A percentile compares a stretch with the other conserved stretches of the same genome.
These are phyloP conservation scores for Andrena dorsata DNA, from an alignment of 2,888 invertebrate genomes.

Conservation along the genomic window DNA sequence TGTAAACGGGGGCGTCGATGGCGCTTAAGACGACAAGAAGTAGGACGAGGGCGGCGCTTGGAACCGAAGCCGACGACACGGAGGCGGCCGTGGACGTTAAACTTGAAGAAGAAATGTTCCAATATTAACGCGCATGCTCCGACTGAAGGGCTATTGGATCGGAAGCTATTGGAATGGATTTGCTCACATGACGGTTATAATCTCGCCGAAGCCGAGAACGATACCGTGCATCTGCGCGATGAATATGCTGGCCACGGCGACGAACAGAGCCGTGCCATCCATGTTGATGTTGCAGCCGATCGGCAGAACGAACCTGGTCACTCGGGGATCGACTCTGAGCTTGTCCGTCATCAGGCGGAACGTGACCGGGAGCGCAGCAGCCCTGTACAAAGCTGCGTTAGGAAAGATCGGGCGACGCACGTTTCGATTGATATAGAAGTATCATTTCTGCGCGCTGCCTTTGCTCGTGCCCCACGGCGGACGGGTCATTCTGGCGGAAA, in stretches of 20 bases:
- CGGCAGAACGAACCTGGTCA: constrained; percentile 95
- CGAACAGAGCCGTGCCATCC: constrained; percentile 96
- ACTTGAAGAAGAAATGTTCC: constrained; percentile 83
- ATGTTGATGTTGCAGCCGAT: constrained; percentile 97
- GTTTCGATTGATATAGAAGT: constrained; percentile 38
- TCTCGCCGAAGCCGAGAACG: constrained; percentile 91
- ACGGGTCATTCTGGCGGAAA: constrained; percentile 76
- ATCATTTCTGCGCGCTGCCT: constrained; percentile 53
- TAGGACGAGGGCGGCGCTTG: constrained; percentile 93
- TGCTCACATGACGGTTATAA: constrained; percentile 94
- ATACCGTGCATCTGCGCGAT: constrained; percentile 95
- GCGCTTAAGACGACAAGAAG: constrained; percentile 93
- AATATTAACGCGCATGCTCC: neutral
- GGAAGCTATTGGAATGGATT: no score
- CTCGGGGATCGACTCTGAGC: constrained; percentile 91
- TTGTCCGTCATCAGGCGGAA: constrained; percentile 95
- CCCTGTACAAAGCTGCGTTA: constrained; percentile 85
- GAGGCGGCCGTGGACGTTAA: constrained; percentile 94
- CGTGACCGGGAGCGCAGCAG: constrained; percentile 95
- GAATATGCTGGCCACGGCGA: constrained; percentile 94
- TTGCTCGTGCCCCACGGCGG: constrained; percentile 61
- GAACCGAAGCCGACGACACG: constrained; percentile 95
- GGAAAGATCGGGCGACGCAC: constrained; percentile 58
- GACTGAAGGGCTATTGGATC: no score
- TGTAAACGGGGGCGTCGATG: constrained; percentile 92